Conservation (phyloP, 2,113 vertebrate genomes). For the Dicentrarchus labrax region DNA sequence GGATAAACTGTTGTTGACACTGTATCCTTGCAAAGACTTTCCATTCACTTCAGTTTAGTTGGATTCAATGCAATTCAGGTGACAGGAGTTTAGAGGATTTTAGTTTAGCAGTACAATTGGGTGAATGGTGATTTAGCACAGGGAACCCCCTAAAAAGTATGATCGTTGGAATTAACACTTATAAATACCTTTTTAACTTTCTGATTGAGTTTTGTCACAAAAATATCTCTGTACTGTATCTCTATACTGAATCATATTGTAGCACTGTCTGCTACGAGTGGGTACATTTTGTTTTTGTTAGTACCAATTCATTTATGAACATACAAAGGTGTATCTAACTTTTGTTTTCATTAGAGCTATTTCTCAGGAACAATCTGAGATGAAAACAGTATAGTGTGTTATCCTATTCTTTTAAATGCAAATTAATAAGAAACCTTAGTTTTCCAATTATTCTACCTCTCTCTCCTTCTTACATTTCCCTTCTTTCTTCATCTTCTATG, state of each 20-base stretch:
- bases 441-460: neutral
- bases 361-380: neutral
- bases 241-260: neutral
- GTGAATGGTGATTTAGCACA: neutral
- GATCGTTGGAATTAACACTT: neutral
- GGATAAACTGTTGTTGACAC: conserved; percentile 50
- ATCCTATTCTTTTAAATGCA: neutral
- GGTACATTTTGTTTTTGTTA: neutral
- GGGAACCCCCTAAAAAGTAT: too few relatives aligned
- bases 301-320: neutral
- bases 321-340: neutral
- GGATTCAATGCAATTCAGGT: neutral
- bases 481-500: neutral
- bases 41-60: conserved; percentile 13
- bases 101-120: neutral
- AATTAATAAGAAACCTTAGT: neutral
- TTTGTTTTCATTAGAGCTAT: neutral
- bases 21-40: conserved; percentile 24
- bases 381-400: neutral
- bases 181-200: neutral
- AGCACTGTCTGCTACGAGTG: too few relatives aligned
- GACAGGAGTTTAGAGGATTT: neutral
- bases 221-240: neutral
- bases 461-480: neutral
- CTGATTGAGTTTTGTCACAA: neutral